Conservation (phyloP, 2,797 vertebrate species). For the Oryzias dopingdopingensis region DNA sequence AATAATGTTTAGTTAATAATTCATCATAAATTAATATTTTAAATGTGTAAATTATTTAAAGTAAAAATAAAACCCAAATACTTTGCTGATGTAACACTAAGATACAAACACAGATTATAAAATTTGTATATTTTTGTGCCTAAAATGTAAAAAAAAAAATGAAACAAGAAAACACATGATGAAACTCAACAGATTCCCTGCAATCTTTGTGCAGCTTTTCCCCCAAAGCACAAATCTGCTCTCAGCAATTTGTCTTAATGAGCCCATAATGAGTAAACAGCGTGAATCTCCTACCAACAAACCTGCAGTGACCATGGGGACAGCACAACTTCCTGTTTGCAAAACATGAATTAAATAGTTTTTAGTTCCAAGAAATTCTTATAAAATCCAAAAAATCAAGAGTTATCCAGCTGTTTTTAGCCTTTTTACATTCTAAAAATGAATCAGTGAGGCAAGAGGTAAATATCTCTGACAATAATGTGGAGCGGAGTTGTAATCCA, state of each 20-base stretch:
- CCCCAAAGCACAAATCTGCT: constrained; percentile 21
- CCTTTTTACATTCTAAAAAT: constrained; percentile 16
- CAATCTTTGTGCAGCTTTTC: constrained; percentile 17
- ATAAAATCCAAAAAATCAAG: constrained; percentile 13
- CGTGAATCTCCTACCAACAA: constrained; percentile 26
- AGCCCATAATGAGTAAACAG: constrained; percentile 20
- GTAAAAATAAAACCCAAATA: too few relatives aligned
- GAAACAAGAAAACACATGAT: constrained; percentile 14
- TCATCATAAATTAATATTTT: too few relatives aligned
- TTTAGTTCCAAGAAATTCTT: constrained; percentile 2
- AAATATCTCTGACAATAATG: constrained; percentile 62
- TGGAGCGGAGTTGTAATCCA: constrained; percentile 43
- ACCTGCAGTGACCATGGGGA: constrained; percentile 44
- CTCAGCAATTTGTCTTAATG: constrained; percentile 59
- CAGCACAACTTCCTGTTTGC: constrained; percentile 27
- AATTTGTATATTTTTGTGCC: neutral
- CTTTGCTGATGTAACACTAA: constrained; percentile 13
- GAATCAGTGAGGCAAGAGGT: constrained; percentile 35
- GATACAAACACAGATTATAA: neutral
- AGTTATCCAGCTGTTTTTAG: constrained; percentile 25
- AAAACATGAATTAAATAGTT: constrained; percentile 10
- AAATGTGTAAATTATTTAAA: too few relatives aligned
- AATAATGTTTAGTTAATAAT: too few relatives aligned
- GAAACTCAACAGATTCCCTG: constrained; percentile 15
- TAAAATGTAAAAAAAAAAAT: constrained; percentile 8